Conservation (phyloP, 2,888 invertebrate species). For the Anthophora plumipes region DNA sequence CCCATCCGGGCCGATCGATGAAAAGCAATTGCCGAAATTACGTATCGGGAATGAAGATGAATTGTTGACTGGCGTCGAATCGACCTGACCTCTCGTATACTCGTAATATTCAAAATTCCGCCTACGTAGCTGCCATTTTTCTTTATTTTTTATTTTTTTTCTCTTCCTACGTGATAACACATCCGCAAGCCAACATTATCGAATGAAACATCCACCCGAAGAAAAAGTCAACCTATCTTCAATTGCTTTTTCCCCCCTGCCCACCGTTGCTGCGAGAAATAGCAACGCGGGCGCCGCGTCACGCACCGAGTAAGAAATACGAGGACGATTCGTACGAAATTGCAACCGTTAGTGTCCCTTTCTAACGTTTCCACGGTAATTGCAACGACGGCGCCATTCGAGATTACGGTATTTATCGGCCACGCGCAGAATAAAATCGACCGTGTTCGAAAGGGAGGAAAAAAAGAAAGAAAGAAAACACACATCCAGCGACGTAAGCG, state of each 20-base stretch:
- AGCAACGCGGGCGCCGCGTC: conserved; percentile 2
- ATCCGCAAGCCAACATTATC: neutral
- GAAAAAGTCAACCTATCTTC: too few species aligned
- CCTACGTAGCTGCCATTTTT: conserved; percentile 5
- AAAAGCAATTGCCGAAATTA: conserved; percentile 68
- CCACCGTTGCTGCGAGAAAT: neutral
- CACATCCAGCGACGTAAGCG: conserved; percentile 1
- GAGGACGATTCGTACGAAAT: conserved; percentile 33
- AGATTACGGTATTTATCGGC: conserved; percentile 41
- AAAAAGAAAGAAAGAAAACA: too few species aligned
- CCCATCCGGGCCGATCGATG: conserved; percentile 59
- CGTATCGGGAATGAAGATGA: conserved; percentile 55
- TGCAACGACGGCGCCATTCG: neutral
- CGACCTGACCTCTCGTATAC: neutral
- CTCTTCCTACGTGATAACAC: neutral
- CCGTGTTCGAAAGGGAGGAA: too few species aligned
- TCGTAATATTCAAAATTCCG: conserved; percentile 27
- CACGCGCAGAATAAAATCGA: conserved; percentile 6
- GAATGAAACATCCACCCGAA: neutral
- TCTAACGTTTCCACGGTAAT: conserved; percentile 31
- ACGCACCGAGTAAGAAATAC: conserved; percentile 35
- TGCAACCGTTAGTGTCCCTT: conserved; percentile 16
- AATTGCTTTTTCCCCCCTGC: too few species aligned
- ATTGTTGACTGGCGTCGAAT: conserved; percentile 50
- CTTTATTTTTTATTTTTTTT: neutral